Conservation (phyloP, 2,113 vertebrate genomes). For the Mesitornis unicolor region DNA sequence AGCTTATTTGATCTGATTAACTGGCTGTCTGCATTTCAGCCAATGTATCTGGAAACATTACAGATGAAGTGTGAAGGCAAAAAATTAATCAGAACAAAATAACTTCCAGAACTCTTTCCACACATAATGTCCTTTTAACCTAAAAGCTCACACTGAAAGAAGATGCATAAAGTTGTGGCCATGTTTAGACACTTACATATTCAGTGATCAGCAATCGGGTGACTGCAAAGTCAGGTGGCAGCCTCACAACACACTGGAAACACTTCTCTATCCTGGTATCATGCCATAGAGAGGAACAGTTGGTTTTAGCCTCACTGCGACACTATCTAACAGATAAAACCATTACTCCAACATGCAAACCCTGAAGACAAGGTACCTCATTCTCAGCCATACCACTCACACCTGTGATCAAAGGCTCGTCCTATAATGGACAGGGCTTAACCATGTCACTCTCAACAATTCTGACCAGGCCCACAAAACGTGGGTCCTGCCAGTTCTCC, state of each 20-base stretch:
- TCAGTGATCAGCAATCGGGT: too few relatives aligned
- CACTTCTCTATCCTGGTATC: background rate
- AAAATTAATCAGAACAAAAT: background rate
- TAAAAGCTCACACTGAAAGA: background rate
- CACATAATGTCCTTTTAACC: background rate
- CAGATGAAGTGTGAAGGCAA: background rate
- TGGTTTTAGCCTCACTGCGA: background rate
- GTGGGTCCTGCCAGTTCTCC: rapidly evolving
- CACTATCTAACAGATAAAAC: rapidly evolving
- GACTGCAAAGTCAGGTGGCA: background rate
- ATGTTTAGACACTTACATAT: background rate
- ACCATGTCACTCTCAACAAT: background rate
- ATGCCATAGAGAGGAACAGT: background rate
- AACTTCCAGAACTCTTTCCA: background rate
- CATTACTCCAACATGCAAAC: background rate
- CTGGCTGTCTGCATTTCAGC: background rate
- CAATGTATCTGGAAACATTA: background rate
- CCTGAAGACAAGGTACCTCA: background rate
- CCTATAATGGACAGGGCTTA: background rate
- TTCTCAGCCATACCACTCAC: background rate
- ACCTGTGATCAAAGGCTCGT: background rate
- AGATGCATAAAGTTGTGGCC: background rate
- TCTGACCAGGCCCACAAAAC: background rate
- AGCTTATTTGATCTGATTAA: background rate
- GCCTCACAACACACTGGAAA: background rate